phyloP scores from a whole-genome alignment of 35 echinoderm and acorn worm genomes.

The Chiridota heheva region DNA sequence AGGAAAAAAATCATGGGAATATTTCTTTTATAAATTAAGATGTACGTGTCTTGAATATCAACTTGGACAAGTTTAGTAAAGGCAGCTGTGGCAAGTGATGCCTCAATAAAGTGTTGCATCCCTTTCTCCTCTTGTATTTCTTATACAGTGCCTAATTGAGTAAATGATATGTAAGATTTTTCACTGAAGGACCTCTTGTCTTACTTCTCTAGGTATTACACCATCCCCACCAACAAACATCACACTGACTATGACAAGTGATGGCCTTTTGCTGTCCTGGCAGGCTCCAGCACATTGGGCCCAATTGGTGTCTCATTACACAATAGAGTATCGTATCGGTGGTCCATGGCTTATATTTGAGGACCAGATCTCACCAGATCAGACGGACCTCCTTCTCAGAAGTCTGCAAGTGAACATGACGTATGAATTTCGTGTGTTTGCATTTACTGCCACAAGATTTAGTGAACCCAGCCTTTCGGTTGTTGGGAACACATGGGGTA shows the following conservation, averaged over 20 bases:
- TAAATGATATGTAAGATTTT: neutral
- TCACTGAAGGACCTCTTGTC: neutral
- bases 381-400: constrained; percentile 17
- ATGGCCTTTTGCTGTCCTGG: constrained; percentile 74
- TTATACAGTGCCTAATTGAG: no score
- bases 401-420: constrained; percentile 58
- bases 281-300: constrained; percentile 50
- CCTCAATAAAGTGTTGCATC: no score
- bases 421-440: constrained; percentile 84
- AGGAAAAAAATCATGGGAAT: no score
- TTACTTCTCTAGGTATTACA: constrained; percentile 25
- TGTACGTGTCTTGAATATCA: no score
- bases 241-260: constrained; percentile 36
- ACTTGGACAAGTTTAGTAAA: no score
- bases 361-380: constrained; percentile 41
- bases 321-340: constrained; percentile 75
- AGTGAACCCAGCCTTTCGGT: constrained; percentile 74
- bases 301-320: constrained; percentile 60
- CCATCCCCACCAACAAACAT: constrained; percentile 74
- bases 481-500: constrained; percentile 81
- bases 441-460: constrained; percentile 64
- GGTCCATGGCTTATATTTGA: constrained; percentile 77
- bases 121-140: no score
- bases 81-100: no score
- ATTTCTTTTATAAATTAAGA: no score